Evolutionary conservation across 2,888 invertebrate genomes (phyloP).

Genomic region (Mythimna lalbum): DNA sequence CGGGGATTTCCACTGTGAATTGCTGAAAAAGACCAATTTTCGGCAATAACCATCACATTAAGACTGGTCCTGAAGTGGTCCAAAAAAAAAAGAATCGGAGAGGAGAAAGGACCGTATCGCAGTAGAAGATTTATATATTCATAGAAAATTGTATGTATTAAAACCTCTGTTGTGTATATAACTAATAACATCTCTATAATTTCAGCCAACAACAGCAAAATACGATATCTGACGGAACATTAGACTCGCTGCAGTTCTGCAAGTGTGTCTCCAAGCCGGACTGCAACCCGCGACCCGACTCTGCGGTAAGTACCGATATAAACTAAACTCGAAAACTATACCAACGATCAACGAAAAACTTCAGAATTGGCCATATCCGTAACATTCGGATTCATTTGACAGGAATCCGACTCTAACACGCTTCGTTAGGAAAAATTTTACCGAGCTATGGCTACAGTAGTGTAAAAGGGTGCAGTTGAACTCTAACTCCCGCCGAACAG

Average conservation of each 20-base stretch:
- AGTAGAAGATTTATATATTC: background rate
- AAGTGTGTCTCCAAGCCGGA: slow-evolving; percentile 78
- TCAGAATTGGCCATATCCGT: no score
- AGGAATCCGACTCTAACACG: no score
- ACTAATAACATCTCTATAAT: background rate
- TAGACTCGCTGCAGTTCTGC: slow-evolving; percentile 81
- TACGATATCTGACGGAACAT: slow-evolving; percentile 73
- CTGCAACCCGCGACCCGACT: slow-evolving; percentile 74
- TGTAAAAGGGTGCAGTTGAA: no score
- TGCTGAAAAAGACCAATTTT: background rate
- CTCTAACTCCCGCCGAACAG: no score
- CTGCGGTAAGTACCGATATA: slow-evolving; percentile 70
- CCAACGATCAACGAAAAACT: no score
- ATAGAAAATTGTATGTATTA: no score
- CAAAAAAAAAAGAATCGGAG: background rate
- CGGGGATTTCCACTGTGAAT: background rate
- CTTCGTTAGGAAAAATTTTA: no score
- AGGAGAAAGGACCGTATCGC: background rate
- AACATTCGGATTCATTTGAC: no score
- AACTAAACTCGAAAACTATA: background rate
- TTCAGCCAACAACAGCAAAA: slow-evolving; percentile 35
- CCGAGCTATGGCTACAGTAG: no score
- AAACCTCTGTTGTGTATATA: background rate
- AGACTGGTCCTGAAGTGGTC: background rate
- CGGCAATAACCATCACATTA: background rate